Percentiles rank a stretch among this genome's conserved stretches.
Evolutionary conservation across 2,888 invertebrate species (phyloP).

Genomic region (Sinotaia quadrata): DNA sequence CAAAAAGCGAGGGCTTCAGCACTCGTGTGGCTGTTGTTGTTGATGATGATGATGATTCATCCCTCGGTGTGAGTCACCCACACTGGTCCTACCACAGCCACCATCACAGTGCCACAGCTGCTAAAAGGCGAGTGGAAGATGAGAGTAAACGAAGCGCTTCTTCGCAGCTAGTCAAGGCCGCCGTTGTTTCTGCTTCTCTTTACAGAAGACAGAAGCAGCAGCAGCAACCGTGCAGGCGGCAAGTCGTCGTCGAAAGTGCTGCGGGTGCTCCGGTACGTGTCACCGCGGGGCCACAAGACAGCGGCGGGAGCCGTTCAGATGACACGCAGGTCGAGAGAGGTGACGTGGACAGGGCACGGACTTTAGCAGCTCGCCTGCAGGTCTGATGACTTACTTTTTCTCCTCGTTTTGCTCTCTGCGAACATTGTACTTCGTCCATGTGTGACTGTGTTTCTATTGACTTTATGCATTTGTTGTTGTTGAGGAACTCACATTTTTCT

Average conservation of each 20-base stretch:
- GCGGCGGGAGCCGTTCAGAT: background rate
- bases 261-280: background rate
- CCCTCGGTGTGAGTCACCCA: constrained; percentile 6
- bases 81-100: background rate
- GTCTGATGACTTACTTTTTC: background rate
- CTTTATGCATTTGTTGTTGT: no score
- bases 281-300: no score
- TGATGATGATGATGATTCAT: constrained; percentile 14
- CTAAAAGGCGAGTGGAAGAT: no score
- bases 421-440: no score
- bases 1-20: no score
- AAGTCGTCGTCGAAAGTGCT: background rate
- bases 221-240: background rate
- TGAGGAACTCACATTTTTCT: no score
- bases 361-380: background rate
- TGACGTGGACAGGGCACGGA: background rate
- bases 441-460: no score
- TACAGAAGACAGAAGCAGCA: background rate
- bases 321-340: background rate
- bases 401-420: no score
- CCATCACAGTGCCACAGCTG: no score
- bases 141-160: no score
- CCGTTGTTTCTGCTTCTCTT: background rate
- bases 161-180: background rate
- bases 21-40: constrained; percentile 1